phyloP scores from a whole-genome alignment of 2,888 invertebrate species.

The Cataglyphis altisquamis region DNA sequence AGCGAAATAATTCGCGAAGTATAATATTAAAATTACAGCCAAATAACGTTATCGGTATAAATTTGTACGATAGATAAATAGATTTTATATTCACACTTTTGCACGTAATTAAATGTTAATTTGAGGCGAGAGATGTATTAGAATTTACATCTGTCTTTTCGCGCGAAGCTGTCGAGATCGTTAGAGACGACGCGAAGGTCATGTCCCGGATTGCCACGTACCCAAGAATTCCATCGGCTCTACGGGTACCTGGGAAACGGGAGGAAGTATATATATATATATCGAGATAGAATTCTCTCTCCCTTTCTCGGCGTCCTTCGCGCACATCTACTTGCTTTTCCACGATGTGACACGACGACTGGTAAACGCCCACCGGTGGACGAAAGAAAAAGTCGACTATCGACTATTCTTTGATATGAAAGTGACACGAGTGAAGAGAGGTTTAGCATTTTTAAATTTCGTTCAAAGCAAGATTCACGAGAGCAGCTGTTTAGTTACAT shows the following conservation, averaged over 20 bases:
- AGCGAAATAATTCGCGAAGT: background rate
- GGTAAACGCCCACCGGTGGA: background rate
- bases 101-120: background rate
- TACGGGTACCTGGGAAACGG: slow-evolving; percentile 20
- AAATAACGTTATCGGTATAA: background rate
- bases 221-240: slow-evolving; percentile 6
- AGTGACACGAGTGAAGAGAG: background rate
- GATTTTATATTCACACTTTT: background rate
- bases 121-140: background rate
- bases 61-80: background rate
- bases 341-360: background rate
- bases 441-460: slow-evolving; percentile 8
- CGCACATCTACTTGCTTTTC: slow-evolving; percentile 27
- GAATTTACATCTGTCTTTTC: background rate
- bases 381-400: slow-evolving; percentile 30
- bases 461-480: background rate
- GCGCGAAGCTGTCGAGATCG: slow-evolving; percentile 7
- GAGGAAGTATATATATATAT: background rate
- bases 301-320: background rate
- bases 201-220: slow-evolving; percentile 43
- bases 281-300: background rate
- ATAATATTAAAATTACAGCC: background rate
- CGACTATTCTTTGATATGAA: slow-evolving; percentile 13
- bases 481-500: background rate
- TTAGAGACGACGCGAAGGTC: slow-evolving; percentile 43